phyloP scores from a whole-genome alignment of 2,113 vertebrate species.

The Leucopternis melanops region DNA sequence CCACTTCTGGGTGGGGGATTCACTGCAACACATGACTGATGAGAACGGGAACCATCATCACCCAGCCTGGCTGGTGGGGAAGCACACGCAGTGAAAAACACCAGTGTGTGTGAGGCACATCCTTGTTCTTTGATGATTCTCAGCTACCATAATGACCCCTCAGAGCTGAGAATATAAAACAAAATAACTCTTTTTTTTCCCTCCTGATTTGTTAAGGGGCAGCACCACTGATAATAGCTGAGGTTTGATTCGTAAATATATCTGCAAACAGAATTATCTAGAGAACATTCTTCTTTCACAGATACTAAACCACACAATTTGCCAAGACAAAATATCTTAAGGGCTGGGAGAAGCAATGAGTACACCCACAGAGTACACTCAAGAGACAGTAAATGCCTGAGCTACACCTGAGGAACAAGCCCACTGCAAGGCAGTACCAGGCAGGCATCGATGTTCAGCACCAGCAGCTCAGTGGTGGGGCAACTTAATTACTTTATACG shows the following conservation, averaged over 20 bases:
- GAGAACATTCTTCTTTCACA: background rate
- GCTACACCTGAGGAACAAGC: background rate
- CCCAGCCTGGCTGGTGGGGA: background rate
- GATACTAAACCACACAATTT: background rate
- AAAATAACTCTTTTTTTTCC: background rate
- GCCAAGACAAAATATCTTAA: background rate
- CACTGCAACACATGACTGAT: background rate
- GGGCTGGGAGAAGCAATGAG: background rate
- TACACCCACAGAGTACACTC: background rate
- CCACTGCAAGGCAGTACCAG: background rate
- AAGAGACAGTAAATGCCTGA: background rate
- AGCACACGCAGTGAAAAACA: background rate
- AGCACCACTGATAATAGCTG: background rate
- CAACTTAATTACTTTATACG: background rate
- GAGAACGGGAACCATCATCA: rapidly evolving
- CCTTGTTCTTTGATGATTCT: background rate
- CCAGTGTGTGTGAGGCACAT: background rate
- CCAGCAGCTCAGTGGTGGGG: background rate
- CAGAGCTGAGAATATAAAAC: background rate
- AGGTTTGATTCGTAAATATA: background rate
- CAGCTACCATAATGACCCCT: background rate
- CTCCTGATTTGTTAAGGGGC: background rate
- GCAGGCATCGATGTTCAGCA: background rate
- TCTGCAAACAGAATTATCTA: background rate
- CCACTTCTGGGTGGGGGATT: background rate